Percentiles rank a stretch among this genome's conserved stretches.
phyloP scores from a whole-genome alignment of 2,797 vertebrate genomes.

The Sebastes ruberrimus region DNA sequence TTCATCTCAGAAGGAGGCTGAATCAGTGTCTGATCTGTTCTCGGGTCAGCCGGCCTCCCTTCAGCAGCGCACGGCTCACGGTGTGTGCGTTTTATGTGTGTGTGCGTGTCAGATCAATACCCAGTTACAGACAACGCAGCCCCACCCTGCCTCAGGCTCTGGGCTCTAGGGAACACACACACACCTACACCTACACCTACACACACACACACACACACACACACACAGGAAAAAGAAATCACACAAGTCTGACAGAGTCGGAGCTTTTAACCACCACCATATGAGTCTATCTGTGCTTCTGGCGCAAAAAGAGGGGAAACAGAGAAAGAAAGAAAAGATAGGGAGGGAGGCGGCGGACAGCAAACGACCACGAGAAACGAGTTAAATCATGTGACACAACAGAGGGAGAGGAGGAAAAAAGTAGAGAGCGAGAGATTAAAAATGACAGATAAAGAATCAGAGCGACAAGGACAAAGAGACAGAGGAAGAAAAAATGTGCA shows the following conservation, averaged over 20 bases:
- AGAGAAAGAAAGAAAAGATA: background rate
- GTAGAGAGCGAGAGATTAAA: conserved; percentile 20
- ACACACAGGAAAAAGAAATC: background rate
- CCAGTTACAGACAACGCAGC: conserved; percentile 53
- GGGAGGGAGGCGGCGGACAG: conserved; percentile 2
- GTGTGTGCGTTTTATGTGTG: conserved; percentile 18
- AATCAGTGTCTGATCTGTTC: conserved; percentile 58
- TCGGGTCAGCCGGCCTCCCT: conserved; percentile 38
- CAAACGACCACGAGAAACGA: background rate
- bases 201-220: conserved; percentile 2
- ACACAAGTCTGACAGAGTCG: background rate
- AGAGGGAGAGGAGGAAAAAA: background rate
- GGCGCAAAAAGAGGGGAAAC: background rate
- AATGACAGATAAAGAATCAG: conserved; percentile 55
- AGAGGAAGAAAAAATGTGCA: conserved; percentile 34
- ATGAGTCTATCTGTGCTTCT: conserved; percentile 14
- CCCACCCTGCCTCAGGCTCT: conserved; percentile 33
- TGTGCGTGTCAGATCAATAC: conserved; percentile 67
- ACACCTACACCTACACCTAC: background rate
- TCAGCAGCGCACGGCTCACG: conserved; percentile 21
- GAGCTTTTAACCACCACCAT: conserved; percentile 26
- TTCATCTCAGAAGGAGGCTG: conserved; percentile 44
- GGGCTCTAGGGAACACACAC: conserved; percentile 10
- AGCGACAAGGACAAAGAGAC: conserved; percentile 54
- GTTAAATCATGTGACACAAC: conserved; percentile 22